Conservation (phyloP, 2,888 invertebrate genomes). For the Drosophila lacicola region DNA sequence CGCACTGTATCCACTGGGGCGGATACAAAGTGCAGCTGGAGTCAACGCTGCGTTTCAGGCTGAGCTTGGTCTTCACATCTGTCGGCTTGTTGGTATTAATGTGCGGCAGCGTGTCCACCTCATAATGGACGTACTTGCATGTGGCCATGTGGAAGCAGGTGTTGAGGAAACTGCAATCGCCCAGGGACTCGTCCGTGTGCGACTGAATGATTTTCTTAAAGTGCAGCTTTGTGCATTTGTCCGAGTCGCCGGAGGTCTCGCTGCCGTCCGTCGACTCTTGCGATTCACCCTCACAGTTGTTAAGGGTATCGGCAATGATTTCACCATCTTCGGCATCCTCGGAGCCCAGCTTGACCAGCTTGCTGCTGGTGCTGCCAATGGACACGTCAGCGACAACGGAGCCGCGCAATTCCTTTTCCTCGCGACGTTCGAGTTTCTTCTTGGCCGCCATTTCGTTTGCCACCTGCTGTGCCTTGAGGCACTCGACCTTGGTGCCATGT, state of each 20-base stretch:
- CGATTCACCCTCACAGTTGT: conserved; percentile 64
- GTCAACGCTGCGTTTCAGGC: conserved; percentile 83
- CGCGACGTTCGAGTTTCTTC: conserved; percentile 76
- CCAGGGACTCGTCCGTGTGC: conserved; percentile 97
- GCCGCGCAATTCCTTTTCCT: conserved; percentile 58
- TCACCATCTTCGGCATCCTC: conserved; percentile 79
- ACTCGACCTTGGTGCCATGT: conserved; percentile 96
- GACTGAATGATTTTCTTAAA: conserved; percentile 98
- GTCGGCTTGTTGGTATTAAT: conserved; percentile 83
- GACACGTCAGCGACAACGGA: conserved; percentile 39
- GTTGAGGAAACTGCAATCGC: conserved; percentile 98
- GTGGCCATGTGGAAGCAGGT: conserved; percentile 99
- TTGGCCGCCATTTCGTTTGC: conserved; percentile 84
- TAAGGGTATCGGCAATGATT: conserved; percentile 69
- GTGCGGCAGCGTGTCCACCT: conserved; percentile 91
- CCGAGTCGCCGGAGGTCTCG: conserved; percentile 76
- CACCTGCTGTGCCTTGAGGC: conserved; percentile 86
- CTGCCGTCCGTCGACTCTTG: conserved; percentile 69
- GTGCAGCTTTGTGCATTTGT: conserved; percentile 94
- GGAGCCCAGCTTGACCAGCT: conserved; percentile 55
- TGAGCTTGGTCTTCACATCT: conserved; percentile 83
- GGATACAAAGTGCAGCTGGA: conserved; percentile 90
- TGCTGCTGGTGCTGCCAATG: conserved; percentile 30
- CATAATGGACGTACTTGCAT: conserved; percentile 99
- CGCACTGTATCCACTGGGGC: conserved; percentile 99